Base-by-base conservation (phyloP, 2,113 vertebrate genomes). In the Ameiurus melas region DNA sequence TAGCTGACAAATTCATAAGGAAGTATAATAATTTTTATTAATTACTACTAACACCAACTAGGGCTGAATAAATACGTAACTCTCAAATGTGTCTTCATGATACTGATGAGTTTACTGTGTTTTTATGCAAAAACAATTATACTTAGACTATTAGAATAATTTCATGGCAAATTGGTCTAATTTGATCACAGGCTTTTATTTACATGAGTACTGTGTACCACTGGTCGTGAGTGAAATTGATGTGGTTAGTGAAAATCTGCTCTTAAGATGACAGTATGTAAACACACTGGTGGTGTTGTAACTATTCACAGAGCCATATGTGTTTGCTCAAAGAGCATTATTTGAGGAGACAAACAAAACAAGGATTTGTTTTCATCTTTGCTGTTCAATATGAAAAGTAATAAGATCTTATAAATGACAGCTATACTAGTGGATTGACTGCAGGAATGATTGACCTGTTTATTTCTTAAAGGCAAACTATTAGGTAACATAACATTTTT, bases 271-370 rank as follows among this genome's bases (percentile, higher is more conserved):
- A 27, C 39, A n/a, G 53, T 75, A 83, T n/a, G 70, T 84, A 73
- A 87, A 81, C 83, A 87, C 83, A 87, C 66, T 66, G n/a, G 78
- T 85, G 57, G 22, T 83, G 55, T 75, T 43, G 58, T 66, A 68
- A 66, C 27, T 47, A 78, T 78, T 19, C 78, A 4, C 57, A 39
- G 30, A 87, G 39, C 43, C 39, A 30, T 47, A 13, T 58, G 33
- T 73, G 58, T 84, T 83, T 64, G 57, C n/a, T 17, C 57, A 84
- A 36, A 53, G 27, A 64, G 16, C 39, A 77, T 75, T 64, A 57
- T 80, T 36, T 68, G 60, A 75, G 17, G 53, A 43, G 25, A 79
- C 66, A 75, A 83, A 75, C 36, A 87, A 71, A 58, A 33, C 30
- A 83, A 47, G 51, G 30, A 62, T 73, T 51, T 27, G 16, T 68